Conservation (phyloP, 2,797 vertebrate species). For the Chiroxiphia lanceolata region DNA sequence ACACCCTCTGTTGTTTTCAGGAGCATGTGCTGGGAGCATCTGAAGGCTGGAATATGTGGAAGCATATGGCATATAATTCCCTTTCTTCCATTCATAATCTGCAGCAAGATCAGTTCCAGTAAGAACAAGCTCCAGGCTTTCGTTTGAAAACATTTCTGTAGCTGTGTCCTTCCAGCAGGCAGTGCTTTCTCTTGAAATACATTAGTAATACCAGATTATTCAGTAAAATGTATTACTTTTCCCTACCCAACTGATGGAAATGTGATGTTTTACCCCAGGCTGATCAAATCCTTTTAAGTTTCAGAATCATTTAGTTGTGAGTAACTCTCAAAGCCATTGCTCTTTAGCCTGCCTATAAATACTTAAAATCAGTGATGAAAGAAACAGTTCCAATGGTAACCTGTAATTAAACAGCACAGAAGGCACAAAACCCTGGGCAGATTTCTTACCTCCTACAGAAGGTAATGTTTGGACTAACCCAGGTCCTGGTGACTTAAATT, state of each 20-base stretch:
- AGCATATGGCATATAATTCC: conserved; percentile 45
- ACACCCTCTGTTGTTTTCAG: conserved; percentile 53
- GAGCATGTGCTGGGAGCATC: conserved; percentile 46
- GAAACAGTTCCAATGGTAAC: neutral
- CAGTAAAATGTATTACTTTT: neutral
- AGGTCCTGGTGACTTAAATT: neutral
- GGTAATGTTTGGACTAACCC: neutral
- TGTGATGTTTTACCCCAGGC: neutral
- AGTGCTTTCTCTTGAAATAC: neutral
- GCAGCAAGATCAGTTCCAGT: neutral
- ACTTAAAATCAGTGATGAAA: neutral
- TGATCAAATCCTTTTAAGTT: neutral
- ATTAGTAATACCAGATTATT: neutral
- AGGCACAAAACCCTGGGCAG: neutral
- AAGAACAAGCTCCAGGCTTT: neutral
- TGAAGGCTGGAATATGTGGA: conserved; percentile 51
- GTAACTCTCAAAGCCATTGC: neutral
- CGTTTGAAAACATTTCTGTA: neutral
- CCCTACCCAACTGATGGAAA: neutral
- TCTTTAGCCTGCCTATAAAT: neutral
- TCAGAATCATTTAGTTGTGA: neutral
- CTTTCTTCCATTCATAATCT: conserved; percentile 33
- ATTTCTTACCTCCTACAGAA: neutral
- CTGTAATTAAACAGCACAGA: neutral
- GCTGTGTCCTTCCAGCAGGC: neutral